These are phyloP conservation scores for Ceratosolen solmsi DNA, from an alignment of 1,140 invertebrate genomes.

Conservation along the genomic window DNA sequence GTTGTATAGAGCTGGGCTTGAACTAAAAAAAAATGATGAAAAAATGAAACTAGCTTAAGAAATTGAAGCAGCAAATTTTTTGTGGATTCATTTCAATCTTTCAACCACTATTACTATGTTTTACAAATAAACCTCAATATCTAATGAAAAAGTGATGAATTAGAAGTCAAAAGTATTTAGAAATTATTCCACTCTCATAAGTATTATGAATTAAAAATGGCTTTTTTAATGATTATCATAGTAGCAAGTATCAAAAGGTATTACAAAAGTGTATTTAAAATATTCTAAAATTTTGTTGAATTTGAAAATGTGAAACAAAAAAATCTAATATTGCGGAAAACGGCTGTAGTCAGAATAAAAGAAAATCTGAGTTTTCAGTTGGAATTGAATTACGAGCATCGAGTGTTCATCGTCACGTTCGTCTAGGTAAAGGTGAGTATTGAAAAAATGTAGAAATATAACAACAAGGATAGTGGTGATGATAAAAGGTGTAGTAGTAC, in stretches of 20 bases:
- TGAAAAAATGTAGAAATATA: too few relatives aligned
- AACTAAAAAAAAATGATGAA: too few relatives aligned
- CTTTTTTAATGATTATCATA: background rate
- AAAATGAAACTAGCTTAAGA: background rate
- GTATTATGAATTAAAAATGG: background rate
- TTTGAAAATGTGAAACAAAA: background rate
- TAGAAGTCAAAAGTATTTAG: background rate
- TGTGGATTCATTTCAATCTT: background rate
- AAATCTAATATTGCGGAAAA: too few relatives aligned
- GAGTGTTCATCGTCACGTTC: background rate
- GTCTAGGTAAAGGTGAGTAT: too few relatives aligned
- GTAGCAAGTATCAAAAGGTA: background rate
- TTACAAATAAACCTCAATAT: background rate
- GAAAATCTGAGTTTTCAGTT: background rate
- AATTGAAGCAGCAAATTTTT: conserved; percentile 7
- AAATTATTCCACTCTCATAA: background rate
- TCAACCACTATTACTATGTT: background rate
- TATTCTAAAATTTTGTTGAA: background rate
- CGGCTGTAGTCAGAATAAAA: background rate
- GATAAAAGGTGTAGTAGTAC: too few relatives aligned
- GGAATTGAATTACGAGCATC: background rate
- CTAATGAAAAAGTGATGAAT: background rate
- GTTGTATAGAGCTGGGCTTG: background rate
- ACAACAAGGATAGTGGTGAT: too few relatives aligned
- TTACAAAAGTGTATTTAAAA: background rate